These are phyloP conservation scores for Triplophysa tibetana DNA, from an alignment of 2,113 vertebrate genomes.

Conservation along the genomic window DNA sequence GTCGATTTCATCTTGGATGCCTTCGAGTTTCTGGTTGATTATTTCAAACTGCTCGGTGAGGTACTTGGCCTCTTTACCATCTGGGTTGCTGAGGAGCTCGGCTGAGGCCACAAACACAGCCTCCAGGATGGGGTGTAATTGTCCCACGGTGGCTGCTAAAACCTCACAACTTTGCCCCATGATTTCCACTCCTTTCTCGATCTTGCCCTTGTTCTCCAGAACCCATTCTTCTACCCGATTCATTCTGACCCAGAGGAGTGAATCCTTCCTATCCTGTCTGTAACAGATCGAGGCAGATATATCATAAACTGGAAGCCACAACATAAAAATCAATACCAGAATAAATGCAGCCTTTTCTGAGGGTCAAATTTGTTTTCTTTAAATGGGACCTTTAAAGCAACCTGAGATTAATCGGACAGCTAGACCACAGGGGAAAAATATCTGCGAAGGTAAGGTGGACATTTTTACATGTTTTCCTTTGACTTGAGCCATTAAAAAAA, in stretches of 20 bases:
- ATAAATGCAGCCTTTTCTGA: slow-evolving; percentile 50
- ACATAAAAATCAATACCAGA: slow-evolving; percentile 54
- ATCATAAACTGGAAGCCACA: slow-evolving; percentile 51
- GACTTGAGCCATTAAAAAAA: slow-evolving; percentile 52
- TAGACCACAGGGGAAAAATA: slow-evolving; percentile 31
- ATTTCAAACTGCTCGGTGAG: slow-evolving; percentile 70
- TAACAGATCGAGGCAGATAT: slow-evolving; percentile 63
- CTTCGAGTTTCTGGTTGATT: slow-evolving; percentile 73
- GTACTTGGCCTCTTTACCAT: slow-evolving; percentile 72
- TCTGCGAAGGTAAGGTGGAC: neutral
- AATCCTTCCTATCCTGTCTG: slow-evolving; percentile 63
- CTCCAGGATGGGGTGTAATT: slow-evolving; percentile 77
- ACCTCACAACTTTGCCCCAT: slow-evolving; percentile 76
- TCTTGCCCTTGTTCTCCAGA: slow-evolving; percentile 73
- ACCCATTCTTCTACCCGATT: slow-evolving; percentile 76
- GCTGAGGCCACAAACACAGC: slow-evolving; percentile 73
- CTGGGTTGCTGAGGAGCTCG: slow-evolving; percentile 74
- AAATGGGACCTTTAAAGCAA: slow-evolving; percentile 44
- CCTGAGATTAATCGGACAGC: slow-evolving; percentile 41
- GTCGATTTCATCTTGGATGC: slow-evolving; percentile 70
- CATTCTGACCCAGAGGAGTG: slow-evolving; percentile 65
- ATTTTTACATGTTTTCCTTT: slow-evolving; percentile 51
- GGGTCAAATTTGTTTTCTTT: slow-evolving; percentile 53
- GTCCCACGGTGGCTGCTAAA: slow-evolving; percentile 74
- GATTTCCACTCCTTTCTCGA: slow-evolving; percentile 78